Evolutionary conservation across 2,113 vertebrate species (phyloP).

Genomic region (Trematocara nigrifrons): DNA sequence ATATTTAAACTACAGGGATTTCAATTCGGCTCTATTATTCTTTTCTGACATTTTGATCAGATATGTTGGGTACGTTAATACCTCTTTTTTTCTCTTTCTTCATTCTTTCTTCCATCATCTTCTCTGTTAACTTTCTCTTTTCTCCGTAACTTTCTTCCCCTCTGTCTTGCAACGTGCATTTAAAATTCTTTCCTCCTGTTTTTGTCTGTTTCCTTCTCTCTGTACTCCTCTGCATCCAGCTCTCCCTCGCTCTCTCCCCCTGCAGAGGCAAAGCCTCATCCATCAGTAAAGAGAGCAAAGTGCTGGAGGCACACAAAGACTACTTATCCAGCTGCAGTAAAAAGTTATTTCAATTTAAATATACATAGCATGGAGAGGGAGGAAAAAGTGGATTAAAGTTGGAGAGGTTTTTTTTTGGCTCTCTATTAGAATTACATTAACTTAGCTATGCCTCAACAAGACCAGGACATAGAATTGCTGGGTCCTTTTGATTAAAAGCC

Average conservation of each 20-base stretch:
- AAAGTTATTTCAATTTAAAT: constrained; percentile 86
- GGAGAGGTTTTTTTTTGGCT: constrained; percentile 72
- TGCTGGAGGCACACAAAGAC: constrained; percentile 81
- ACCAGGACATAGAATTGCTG: constrained; percentile 30
- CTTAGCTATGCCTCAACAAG: constrained; percentile 64
- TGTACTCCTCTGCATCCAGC: constrained; percentile 1
- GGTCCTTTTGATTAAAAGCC: constrained; percentile 65
- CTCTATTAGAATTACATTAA: constrained; percentile 77
- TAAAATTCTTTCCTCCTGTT: not conserved
- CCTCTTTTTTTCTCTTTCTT: not conserved
- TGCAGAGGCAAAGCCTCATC: constrained; percentile 61
- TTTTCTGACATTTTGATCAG: constrained; percentile 64
- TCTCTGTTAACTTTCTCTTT: constrained; percentile 20
- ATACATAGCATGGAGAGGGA: constrained; percentile 79
- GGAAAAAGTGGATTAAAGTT: constrained; percentile 80
- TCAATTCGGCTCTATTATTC: constrained; percentile 45
- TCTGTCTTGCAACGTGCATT: constrained; percentile 20
- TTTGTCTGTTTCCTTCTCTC: constrained; percentile 21
- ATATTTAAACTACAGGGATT: constrained; percentile 64
- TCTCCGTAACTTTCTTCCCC: not conserved
- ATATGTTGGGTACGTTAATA: constrained; percentile 52
- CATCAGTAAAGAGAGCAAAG: constrained; percentile 77
- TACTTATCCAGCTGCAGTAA: constrained; percentile 79
- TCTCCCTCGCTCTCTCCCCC: constrained; percentile 13
- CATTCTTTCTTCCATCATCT: constrained; percentile 18